These are phyloP conservation scores for Tricholaema leucomelas DNA, from an alignment of 2,113 vertebrate genomes.

Conservation along the genomic window DNA sequence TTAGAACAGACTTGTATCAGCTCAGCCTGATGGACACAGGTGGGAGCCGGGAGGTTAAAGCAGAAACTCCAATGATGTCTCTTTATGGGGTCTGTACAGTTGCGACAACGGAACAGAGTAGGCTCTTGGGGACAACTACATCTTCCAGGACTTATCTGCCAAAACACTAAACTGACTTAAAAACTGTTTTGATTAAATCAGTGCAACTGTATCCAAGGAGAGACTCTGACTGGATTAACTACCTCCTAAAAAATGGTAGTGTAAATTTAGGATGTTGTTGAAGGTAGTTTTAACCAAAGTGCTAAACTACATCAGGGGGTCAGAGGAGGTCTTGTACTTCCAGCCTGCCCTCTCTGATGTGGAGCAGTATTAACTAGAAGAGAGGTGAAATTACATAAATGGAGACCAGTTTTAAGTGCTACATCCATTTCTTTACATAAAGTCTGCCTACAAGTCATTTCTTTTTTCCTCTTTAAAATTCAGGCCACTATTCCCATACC, in stretches of 20 bases:
- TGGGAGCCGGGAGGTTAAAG: neutral
- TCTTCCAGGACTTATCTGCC: neutral
- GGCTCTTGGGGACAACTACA: neutral
- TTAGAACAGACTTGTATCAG: neutral
- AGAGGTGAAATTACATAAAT: neutral
- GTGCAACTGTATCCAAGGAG: neutral
- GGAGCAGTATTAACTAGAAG: neutral
- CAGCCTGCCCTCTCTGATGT: neutral
- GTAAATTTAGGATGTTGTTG: neutral
- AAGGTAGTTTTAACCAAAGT: neutral
- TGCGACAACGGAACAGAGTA: neutral
- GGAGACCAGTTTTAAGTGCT: neutral
- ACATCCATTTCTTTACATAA: neutral
- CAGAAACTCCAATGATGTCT: neutral
- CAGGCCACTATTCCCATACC: neutral
- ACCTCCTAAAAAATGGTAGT: neutral
- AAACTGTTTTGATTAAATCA: neutral
- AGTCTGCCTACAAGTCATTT: neutral
- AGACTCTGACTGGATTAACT: neutral
- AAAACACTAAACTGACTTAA: neutral
- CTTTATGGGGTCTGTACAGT: neutral
- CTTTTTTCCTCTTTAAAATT: neutral
- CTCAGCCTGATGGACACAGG: neutral
- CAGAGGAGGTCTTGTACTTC: neutral
- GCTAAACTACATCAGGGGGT: accelerated